A percentile compares a stretch with the other conserved stretches of the same genome.
phyloP scores from a whole-genome alignment of 2,797 vertebrate genomes.

The Intellagama lesueurii region DNA sequence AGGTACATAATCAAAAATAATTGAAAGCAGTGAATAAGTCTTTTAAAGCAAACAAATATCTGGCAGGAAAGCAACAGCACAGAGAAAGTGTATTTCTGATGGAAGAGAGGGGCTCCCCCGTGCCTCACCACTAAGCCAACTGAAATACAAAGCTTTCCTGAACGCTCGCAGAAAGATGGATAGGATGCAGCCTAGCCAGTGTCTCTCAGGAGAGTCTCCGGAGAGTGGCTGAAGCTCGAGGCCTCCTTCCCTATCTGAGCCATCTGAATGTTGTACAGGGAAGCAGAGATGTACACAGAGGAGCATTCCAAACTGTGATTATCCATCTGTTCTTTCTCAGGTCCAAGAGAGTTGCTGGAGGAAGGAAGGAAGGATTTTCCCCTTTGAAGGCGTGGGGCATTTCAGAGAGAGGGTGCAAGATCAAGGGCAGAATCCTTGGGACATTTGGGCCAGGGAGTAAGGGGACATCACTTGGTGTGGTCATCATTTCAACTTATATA shows the following conservation, averaged over 20 bases:
- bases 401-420: too few species aligned
- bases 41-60: background rate
- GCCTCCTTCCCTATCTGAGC: background rate
- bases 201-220: background rate
- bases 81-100: background rate
- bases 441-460: too few species aligned
- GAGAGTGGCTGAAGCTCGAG: background rate
- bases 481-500: too few species aligned
- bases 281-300: background rate
- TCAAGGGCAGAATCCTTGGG: too few species aligned
- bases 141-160: background rate
- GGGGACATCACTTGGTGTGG: too few species aligned
- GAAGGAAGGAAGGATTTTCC: too few species aligned
- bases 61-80: background rate
- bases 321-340: too few species aligned
- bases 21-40: background rate
- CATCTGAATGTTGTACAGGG: background rate
- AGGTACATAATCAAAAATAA: background rate
- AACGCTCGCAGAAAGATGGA: too few species aligned
- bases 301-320: too few species aligned
- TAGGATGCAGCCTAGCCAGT: background rate
- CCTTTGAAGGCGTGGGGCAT: too few species aligned
- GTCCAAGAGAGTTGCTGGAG: too few species aligned
- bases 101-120: background rate
- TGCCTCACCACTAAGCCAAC: background rate